Percentiles rank a stretch among this genome's conserved stretches.
phyloP scores from a whole-genome alignment of 2,888 invertebrate species.

The Phrixothrix hirtus region DNA sequence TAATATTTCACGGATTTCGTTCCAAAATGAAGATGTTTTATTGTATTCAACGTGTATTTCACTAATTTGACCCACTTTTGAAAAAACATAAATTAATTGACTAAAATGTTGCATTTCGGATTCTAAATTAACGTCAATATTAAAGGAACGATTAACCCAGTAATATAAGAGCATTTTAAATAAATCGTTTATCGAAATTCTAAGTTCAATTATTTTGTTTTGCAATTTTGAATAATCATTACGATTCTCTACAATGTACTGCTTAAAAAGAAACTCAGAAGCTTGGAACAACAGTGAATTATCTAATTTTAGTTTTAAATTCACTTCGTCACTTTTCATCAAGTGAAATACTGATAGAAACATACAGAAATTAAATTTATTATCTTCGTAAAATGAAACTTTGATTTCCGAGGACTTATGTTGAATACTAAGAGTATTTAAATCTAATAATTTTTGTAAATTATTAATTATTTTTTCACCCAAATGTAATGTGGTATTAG shows the following conservation, averaged over 20 bases:
- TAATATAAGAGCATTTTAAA: slow-evolving; percentile 72
- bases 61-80: slow-evolving; percentile 63
- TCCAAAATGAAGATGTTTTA: slow-evolving; percentile 82
- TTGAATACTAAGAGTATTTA: slow-evolving; percentile 56
- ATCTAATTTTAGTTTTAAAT: slow-evolving; percentile 53
- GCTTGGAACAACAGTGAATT: slow-evolving; percentile 53
- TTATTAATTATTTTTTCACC: slow-evolving; percentile 64
- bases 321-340: slow-evolving; percentile 46
- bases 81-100: slow-evolving; percentile 66
- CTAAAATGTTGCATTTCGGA: slow-evolving; percentile 72
- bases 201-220: slow-evolving; percentile 45
- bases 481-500: slow-evolving; percentile 45
- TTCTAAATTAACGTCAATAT: slow-evolving; percentile 53
- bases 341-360: slow-evolving; percentile 61
- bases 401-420: slow-evolving; percentile 55
- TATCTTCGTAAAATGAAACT: slow-evolving; percentile 64
- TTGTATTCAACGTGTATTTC: slow-evolving; percentile 68
- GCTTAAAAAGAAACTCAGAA: slow-evolving; percentile 49
- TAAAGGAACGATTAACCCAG: slow-evolving; percentile 68
- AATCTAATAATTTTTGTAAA: slow-evolving; percentile 66
- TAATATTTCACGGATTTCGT: slow-evolving; percentile 71
- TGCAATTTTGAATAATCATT: slow-evolving; percentile 41
- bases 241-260: slow-evolving; percentile 42
- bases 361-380: slow-evolving; percentile 59
- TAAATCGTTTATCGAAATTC: slow-evolving; percentile 67